A percentile compares a stretch with the other conserved stretches of the same genome.
phyloP scores from a whole-genome alignment of 2,888 invertebrate species.

The Hydraecia micacea region DNA sequence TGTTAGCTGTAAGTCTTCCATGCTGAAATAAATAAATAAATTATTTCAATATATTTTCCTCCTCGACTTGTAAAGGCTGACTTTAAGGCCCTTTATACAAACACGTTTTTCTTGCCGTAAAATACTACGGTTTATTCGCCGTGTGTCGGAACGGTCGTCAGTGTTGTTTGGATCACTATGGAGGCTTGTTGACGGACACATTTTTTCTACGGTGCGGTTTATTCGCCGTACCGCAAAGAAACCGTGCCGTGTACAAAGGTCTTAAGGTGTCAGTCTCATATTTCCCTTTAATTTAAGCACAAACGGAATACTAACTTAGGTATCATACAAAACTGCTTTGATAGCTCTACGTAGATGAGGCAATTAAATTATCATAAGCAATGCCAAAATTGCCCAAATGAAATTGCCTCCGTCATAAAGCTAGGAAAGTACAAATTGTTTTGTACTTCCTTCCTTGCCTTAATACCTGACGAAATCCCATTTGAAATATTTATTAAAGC shows the following conservation, averaged over 20 bases:
- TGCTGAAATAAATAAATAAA: no score
- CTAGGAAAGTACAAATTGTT: constrained; percentile 53
- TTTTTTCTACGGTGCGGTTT: not conserved
- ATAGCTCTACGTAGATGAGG: constrained; percentile 22
- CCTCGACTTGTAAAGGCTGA: not conserved
- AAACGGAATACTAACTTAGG: constrained; percentile 8
- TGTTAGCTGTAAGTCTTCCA: no score
- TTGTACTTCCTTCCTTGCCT: constrained; percentile 24
- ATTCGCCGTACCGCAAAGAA: not conserved
- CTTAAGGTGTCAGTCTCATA: not conserved
- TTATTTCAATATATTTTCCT: not conserved
- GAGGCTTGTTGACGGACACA: not conserved
- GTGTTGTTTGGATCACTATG: not conserved
- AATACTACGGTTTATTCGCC: not conserved
- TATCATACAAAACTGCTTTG: constrained; percentile 29
- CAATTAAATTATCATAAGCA: constrained; percentile 56
- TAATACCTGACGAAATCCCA: constrained; percentile 38
- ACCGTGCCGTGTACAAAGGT: not conserved
- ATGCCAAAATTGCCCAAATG: constrained; percentile 52
- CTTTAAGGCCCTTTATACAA: not conserved
- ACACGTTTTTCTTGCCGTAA: not conserved
- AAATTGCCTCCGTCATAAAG: constrained; percentile 53
- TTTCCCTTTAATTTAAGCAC: not conserved
- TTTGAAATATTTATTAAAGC: constrained; percentile 56
- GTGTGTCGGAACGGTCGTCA: not conserved